phyloP scores from a whole-genome alignment of 2,113 vertebrate genomes.

The Salvelinus fontinalis region DNA sequence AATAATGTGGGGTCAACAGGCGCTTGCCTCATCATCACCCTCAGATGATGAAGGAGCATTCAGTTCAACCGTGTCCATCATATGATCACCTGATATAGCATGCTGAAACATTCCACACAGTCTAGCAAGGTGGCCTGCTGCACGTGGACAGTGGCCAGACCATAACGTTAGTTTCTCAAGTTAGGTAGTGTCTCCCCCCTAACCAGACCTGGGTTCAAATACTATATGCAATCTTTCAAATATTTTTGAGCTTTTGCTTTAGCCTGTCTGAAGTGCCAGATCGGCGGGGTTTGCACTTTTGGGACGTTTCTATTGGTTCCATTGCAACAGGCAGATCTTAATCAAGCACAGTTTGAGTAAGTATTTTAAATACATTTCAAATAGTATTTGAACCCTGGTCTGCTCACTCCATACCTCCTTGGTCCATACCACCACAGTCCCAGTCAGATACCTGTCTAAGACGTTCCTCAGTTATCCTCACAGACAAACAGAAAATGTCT shows the following conservation, averaged over 20 bases:
- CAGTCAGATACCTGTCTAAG: conserved; percentile 27
- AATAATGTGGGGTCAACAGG: conserved; percentile 19
- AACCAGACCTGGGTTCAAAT: not conserved
- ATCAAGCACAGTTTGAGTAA: too few species aligned
- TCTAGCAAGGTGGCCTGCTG: conserved; percentile 43
- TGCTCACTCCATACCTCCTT: conserved; percentile 27
- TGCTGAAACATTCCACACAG: conserved; percentile 58
- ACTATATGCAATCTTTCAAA: not conserved
- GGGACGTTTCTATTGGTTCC: too few species aligned
- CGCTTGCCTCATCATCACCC: conserved; percentile 8
- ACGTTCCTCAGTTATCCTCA: conserved; percentile 11
- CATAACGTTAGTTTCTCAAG: conserved; percentile 35
- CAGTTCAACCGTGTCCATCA: conserved; percentile 21
- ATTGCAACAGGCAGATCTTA: too few species aligned
- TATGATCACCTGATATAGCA: not conserved
- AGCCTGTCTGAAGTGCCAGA: too few species aligned
- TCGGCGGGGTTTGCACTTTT: too few species aligned
- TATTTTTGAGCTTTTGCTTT: too few species aligned
- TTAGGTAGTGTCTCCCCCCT: not conserved
- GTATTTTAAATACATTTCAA: too few species aligned
- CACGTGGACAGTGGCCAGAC: conserved; percentile 43
- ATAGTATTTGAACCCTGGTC: conserved; percentile 10
- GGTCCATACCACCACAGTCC: not conserved
- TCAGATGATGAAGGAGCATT: conserved; percentile 48
- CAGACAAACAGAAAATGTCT: conserved; percentile 18